A percentile compares a stretch with the other conserved stretches of the same genome.
These are phyloP conservation scores for Limosa lapponica DNA, from an alignment of 2,797 vertebrate genomes.

Conservation along the genomic window DNA sequence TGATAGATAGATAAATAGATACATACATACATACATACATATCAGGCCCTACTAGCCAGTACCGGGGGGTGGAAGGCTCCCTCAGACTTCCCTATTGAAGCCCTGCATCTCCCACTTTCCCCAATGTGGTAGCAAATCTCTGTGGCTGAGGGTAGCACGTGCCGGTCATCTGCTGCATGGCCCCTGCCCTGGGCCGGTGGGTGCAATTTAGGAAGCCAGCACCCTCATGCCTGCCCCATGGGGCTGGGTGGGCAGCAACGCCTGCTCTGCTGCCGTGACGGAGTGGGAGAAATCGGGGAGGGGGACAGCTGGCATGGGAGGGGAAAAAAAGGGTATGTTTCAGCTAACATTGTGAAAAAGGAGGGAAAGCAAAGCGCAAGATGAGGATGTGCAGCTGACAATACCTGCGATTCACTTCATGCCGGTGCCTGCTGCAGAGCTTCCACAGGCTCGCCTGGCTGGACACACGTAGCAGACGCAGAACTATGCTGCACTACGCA, in stretches of 20 bases:
- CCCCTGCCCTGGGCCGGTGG: not conserved
- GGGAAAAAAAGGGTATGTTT: too few species aligned
- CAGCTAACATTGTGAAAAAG: not conserved
- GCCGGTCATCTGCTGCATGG: rapidly evolving
- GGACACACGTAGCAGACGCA: rapidly evolving
- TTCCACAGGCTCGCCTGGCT: rapidly evolving
- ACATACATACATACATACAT: not conserved
- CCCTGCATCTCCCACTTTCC: rapidly evolving
- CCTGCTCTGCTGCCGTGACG: not conserved
- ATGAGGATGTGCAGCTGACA: too few species aligned
- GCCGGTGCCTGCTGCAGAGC: not conserved
- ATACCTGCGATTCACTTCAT: rapidly evolving
- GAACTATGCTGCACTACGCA: rapidly evolving
- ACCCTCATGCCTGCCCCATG: rapidly evolving
- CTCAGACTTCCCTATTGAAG: rapidly evolving
- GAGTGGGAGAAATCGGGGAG: not conserved
- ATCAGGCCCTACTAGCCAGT: not conserved
- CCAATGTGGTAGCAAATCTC: rapidly evolving
- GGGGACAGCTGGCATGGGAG: not conserved
- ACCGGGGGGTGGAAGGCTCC: not conserved
- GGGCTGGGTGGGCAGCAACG: not conserved
- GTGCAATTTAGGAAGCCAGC: not conserved
- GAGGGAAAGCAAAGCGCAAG: not conserved
- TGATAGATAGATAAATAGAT: rapidly evolving
- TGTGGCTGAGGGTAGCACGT: rapidly evolving